Conservation (phyloP, 1,140 invertebrate genomes). For the Phymastichus coffea region DNA sequence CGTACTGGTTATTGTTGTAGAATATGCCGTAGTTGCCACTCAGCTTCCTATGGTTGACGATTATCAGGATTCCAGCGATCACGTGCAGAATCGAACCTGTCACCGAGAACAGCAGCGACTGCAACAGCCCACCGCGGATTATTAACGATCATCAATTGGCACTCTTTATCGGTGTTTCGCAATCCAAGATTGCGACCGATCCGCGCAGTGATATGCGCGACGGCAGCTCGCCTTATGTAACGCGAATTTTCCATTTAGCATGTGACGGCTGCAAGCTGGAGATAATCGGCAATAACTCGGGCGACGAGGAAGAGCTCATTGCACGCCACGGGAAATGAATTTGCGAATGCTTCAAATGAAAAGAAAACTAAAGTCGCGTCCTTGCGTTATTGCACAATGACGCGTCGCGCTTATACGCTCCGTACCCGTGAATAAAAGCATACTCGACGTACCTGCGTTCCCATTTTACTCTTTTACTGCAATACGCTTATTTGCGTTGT, state of each 20-base stretch:
- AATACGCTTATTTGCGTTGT: too few relatives aligned
- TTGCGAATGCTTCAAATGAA: background rate
- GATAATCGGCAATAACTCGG: too few relatives aligned
- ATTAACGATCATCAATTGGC: slow-evolving; percentile 27
- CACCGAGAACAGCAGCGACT: slow-evolving; percentile 63
- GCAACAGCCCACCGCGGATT: slow-evolving; percentile 33
- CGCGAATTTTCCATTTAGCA: too few relatives aligned
- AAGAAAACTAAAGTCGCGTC: background rate
- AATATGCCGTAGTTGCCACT: slow-evolving; percentile 44
- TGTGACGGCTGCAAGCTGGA: too few relatives aligned
- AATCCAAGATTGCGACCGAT: background rate
- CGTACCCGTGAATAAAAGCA: too few relatives aligned
- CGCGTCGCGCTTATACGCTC: too few relatives aligned
- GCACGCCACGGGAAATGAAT: background rate
- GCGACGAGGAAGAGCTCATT: too few relatives aligned
- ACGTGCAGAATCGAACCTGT: slow-evolving; percentile 64
- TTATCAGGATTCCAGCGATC: slow-evolving; percentile 63
- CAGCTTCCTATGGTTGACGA: slow-evolving; percentile 61
- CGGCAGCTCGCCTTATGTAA: too few relatives aligned
- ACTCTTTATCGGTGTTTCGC: slow-evolving; percentile 8
- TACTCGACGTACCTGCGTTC: too few relatives aligned
- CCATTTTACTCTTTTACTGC: too few relatives aligned
- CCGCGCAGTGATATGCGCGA: too few relatives aligned
- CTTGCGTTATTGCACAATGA: background rate
- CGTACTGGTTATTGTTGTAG: slow-evolving; percentile 56